Conservation (phyloP, 23 tunicate genomes). For the Styela plicata region DNA sequence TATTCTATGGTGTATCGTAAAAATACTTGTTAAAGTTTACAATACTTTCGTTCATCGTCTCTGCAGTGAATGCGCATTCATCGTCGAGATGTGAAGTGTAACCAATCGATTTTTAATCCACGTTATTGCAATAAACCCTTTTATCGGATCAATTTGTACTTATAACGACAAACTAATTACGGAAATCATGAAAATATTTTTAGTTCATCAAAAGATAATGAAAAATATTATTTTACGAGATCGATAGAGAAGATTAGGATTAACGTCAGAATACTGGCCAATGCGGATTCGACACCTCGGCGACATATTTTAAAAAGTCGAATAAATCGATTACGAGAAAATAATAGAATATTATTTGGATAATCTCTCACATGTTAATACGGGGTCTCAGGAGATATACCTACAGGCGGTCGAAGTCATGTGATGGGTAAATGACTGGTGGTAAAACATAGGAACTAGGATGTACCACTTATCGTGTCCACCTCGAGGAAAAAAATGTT, state of each 20-base stretch:
- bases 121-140: background rate
- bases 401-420: no score
- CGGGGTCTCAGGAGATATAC: background rate
- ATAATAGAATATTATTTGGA: background rate
- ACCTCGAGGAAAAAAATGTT: no score
- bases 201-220: background rate
- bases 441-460: no score
- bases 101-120: background rate
- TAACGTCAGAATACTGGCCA: background rate
- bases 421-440: no score
- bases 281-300: background rate
- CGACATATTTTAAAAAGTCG: background rate
- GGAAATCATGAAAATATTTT: no score
- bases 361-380: background rate
- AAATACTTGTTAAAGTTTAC: no score
- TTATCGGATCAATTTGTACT: background rate
- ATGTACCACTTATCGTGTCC: no score
- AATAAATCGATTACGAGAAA: background rate
- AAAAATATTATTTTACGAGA: background rate
- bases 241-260: background rate
- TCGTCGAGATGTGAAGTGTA: no score
- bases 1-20: no score
- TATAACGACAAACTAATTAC: background rate
- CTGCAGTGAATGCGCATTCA: no score
- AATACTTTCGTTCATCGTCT: no score